Conservation (phyloP, 2,113 vertebrate species). For the Siniperca knerii region DNA sequence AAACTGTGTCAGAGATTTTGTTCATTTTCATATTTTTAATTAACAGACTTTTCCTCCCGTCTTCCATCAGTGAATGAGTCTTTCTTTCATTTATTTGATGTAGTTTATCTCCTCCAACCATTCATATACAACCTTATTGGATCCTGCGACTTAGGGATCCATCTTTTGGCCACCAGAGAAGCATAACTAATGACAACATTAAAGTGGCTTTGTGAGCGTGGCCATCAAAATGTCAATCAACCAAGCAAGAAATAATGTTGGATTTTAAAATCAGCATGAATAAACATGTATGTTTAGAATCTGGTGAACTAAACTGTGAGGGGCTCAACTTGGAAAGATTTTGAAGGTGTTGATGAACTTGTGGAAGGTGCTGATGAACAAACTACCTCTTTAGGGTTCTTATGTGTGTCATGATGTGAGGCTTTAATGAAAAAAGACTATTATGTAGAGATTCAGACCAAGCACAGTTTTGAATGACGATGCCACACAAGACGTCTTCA, state of each 20-base stretch:
- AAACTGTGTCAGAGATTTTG: slow-evolving; percentile 79
- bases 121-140: slow-evolving; percentile 79
- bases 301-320: slow-evolving; percentile 35
- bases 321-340: slow-evolving; percentile 44
- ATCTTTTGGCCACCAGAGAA: slow-evolving; percentile 85
- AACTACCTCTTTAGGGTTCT: slow-evolving; percentile 17
- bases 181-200: slow-evolving; percentile 88
- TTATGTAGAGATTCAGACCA: slow-evolving; percentile 26
- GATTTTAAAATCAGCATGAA: slow-evolving; percentile 84
- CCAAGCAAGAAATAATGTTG: slow-evolving; percentile 86
- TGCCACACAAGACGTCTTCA: slow-evolving; percentile 78
- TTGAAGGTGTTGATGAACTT: slow-evolving; percentile 44
- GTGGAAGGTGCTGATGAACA: slow-evolving; percentile 20
- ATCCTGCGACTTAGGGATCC: slow-evolving; percentile 80
- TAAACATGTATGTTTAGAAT: slow-evolving; percentile 77
- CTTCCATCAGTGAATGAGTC: slow-evolving; percentile 78
- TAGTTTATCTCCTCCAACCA: slow-evolving; percentile 85
- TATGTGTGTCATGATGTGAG: slow-evolving; percentile 31
- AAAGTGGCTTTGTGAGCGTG: slow-evolving; percentile 81
- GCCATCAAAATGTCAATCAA: slow-evolving; percentile 83
- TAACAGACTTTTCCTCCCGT: slow-evolving; percentile 74
- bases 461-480: slow-evolving; percentile 68
- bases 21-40: slow-evolving; percentile 88
- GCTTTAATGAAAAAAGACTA: not conserved
- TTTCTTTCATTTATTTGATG: slow-evolving; percentile 78